These are phyloP conservation scores for Portunus trituberculatus DNA, from an alignment of 1,140 invertebrate species.

Conservation along the genomic window DNA sequence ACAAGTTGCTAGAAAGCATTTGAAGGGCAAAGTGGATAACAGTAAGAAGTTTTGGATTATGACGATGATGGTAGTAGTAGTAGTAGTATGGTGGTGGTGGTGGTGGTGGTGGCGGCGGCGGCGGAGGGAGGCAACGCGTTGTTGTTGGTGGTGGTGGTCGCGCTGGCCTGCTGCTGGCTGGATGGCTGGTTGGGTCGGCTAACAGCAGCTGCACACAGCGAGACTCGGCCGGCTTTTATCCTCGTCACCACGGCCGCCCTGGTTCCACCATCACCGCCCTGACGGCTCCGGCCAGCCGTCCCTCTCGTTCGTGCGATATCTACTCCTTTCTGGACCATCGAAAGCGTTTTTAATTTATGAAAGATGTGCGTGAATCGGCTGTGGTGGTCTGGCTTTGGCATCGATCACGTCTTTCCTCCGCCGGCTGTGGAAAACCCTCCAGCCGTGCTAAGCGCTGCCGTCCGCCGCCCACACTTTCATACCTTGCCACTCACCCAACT, in stretches of 20 bases:
- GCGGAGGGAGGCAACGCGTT: constrained; percentile 32
- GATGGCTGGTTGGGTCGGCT: constrained; percentile 54
- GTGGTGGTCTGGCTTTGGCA: constrained; percentile 58
- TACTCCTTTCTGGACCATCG: constrained; percentile 17
- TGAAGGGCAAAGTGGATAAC: not conserved
- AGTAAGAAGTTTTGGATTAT: not conserved
- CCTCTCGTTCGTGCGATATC: not conserved
- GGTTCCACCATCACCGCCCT: not conserved
- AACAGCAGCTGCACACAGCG: constrained; percentile 51
- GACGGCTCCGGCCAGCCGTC: not conserved
- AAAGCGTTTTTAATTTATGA: constrained; percentile 71
- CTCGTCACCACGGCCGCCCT: not conserved
- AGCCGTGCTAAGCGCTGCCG: constrained; percentile 69
- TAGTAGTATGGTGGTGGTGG: constrained; percentile 34
- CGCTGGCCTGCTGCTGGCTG: not conserved
- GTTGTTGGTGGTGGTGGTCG: constrained; percentile 36
- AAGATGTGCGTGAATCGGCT: constrained; percentile 67
- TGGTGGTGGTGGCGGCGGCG: constrained; percentile 48
- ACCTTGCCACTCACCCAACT: constrained; percentile 4
- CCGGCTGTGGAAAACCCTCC: constrained; percentile 69
- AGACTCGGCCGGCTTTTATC: constrained; percentile 51
- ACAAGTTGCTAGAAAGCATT: not conserved
- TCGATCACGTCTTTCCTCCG: constrained; percentile 73
- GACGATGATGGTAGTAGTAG: constrained; percentile 10
- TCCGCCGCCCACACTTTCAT: constrained; percentile 49